A percentile compares a stretch with the other conserved stretches of the same genome.
Evolutionary conservation across 2,888 invertebrate genomes (phyloP).

Genomic region (Xanthorhoe designata): DNA sequence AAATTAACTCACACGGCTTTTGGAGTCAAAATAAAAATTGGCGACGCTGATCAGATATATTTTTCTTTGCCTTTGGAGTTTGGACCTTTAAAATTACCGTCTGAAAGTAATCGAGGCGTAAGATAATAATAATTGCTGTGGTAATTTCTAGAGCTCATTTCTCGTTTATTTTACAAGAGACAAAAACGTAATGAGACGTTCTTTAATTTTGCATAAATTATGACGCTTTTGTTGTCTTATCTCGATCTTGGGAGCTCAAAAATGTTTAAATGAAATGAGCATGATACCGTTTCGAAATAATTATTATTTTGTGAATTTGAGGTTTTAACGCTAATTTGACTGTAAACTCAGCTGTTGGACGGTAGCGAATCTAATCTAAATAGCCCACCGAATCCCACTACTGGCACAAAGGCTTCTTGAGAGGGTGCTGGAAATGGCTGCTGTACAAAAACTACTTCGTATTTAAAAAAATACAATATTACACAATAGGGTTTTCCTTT

Average conservation of each 20-base stretch:
- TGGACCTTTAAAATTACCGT: constrained; percentile 58
- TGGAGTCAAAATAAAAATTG: background rate
- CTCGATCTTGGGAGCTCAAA: background rate
- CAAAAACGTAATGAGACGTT: constrained; percentile 44
- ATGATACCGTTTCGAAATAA: background rate
- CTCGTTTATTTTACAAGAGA: constrained; percentile 55
- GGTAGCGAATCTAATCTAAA: no score
- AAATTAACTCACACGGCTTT: no score
- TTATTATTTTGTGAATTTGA: no score
- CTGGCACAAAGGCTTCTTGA: no score
- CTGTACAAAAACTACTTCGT: no score
- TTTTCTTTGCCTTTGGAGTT: constrained; percentile 71
- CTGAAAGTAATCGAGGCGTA: constrained; percentile 74
- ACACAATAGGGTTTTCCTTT: no score
- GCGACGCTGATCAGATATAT: constrained; percentile 52
- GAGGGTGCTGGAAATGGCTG: no score
- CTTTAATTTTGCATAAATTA: constrained; percentile 60
- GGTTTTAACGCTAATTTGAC: no score
- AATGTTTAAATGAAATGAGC: constrained; percentile 1
- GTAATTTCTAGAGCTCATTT: constrained; percentile 74
- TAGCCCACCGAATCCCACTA: no score
- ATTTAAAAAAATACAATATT: no score
- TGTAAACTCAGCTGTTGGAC: no score
- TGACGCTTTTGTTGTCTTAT: constrained; percentile 43
- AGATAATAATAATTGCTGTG: constrained; percentile 66